These are phyloP conservation scores for Notolabrus celidotus DNA, from an alignment of 2,797 vertebrate species.

Conservation along the genomic window DNA sequence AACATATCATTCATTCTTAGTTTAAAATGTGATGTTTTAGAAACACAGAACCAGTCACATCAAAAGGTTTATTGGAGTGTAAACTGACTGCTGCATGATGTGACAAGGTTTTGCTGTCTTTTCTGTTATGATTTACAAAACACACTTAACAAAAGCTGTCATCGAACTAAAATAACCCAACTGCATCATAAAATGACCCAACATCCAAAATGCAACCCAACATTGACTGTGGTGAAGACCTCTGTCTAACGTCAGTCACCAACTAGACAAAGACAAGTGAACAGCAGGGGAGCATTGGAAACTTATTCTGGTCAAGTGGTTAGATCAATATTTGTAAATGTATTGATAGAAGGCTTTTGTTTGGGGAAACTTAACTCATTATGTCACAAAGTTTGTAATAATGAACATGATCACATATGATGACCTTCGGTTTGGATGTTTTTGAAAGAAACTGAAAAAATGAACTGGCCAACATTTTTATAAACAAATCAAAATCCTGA, in stretches of 20 bases:
- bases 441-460: too few species aligned
- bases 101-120: neutral
- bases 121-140: neutral
- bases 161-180: neutral
- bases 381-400: neutral
- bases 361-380: conserved; percentile 4
- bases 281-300: conserved; percentile 46
- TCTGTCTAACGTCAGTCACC: conserved; percentile 35
- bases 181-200: neutral
- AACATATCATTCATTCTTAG: neutral
- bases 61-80: neutral
- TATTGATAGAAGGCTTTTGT: conserved; percentile 15
- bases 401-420: conserved; percentile 1
- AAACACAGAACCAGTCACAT: neutral
- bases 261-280: conserved; percentile 38
- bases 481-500: too few species aligned
- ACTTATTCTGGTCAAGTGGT: conserved; percentile 50
- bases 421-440: neutral
- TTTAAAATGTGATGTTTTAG: neutral
- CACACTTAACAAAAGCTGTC: neutral
- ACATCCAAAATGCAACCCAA: conserved; percentile 3
- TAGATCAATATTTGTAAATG: conserved; percentile 59
- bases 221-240: conserved; percentile 9
- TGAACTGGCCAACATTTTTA: too few species aligned
- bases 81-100: neutral